Percentiles rank a stretch among this genome's conserved stretches.
Evolutionary conservation across 2,113 vertebrate species (phyloP).

Genomic region (Urocolius indicus): DNA sequence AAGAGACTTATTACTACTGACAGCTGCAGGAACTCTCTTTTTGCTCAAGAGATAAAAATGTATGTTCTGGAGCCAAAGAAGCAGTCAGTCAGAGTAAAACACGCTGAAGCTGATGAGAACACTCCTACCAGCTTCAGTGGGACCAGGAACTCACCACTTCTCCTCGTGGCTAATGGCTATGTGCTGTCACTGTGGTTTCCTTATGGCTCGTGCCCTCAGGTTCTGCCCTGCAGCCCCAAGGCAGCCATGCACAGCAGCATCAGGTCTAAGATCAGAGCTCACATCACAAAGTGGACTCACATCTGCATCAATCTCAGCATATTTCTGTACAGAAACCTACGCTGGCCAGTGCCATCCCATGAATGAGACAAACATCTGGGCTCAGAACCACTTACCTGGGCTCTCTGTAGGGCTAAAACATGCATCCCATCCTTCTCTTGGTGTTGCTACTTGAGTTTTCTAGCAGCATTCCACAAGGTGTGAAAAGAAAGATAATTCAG

Average conservation of each 20-base stretch:
- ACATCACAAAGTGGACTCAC: neutral
- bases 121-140: neutral
- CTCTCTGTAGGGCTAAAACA: neutral
- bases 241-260: neutral
- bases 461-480: neutral
- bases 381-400: fast-evolving
- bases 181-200: neutral
- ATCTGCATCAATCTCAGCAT: neutral
- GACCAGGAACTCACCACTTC: neutral
- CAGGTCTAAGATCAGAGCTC: neutral
- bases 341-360: neutral
- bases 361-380: neutral
- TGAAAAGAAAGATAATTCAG: conserved; percentile 50
- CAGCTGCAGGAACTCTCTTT: conserved; percentile 22
- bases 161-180: neutral
- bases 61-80: neutral
- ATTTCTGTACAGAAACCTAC: neutral
- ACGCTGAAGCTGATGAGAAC: neutral
- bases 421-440: neutral
- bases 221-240: neutral
- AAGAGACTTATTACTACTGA: conserved; percentile 11
- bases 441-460: neutral
- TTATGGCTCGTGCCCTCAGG: neutral
- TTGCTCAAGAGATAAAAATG: conserved; percentile 32
- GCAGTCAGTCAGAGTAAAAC: neutral